Base-by-base conservation (phyloP, 64 coral and sea anemone genomes). In the Montipora efflorescens region DNA sequence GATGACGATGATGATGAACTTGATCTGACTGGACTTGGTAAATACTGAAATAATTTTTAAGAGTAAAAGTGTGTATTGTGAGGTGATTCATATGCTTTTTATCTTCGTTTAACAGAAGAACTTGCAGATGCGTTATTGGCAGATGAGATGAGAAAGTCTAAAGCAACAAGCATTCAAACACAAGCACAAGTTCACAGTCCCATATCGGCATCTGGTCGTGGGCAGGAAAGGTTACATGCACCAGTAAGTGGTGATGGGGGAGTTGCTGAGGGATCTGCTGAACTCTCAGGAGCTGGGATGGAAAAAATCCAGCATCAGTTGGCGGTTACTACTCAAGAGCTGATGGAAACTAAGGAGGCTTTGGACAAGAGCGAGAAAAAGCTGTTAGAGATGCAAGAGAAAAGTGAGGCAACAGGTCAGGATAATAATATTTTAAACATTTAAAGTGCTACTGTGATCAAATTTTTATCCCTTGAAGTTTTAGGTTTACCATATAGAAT, bases 1-100 rank as follows among this genome's bases (percentile, higher is more conserved):
- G 95, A 92, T 79, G 89, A 91, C 68, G 82, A 95, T 59, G 89
- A 97, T 46, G 95, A 94, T 19, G 95, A 97, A 46, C 95, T 97
- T 70, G 84, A 97, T 82, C 79, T 94, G 21, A 14, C 61, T 64
- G 95, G 93, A 18, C 89, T 97, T 70, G 95, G 95, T 97, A 84
- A 90, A 20, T 19, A 45, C 11, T 57, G 11, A 8, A 8, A 8
- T 57, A 11, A 57, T 6, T 11, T 57, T 11, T 36, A 36, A 36
- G 36, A 36, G 36, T 36, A 36, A 36, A 36, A 36, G 36, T 36
- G 36, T 36, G 36, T 36, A 36, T 36, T 36, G 1, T 36, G 36
- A 36, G 36, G 61, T 64, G 61, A 64, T 15, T 23, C 7, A 76
- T 47, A 19, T 7, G 47, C 47, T 19, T 19, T 61, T 62, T 28